phyloP scores from a whole-genome alignment of 1,140 invertebrate species.

The Brachionus rubens region DNA sequence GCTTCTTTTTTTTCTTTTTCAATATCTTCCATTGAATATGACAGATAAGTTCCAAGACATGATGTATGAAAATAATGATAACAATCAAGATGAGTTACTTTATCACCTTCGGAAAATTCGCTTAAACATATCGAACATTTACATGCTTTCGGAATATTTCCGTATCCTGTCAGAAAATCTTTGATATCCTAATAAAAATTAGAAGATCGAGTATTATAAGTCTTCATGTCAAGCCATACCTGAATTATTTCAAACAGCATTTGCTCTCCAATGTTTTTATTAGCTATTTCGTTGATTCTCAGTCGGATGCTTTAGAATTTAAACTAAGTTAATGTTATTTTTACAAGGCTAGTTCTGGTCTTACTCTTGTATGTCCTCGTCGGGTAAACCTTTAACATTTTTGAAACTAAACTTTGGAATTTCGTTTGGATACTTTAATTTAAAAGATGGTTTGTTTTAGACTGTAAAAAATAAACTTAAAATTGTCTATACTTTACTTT shows the following conservation, averaged over 20 bases:
- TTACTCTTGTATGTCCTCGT: conserved; percentile 11
- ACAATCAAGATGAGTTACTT: conserved; percentile 31
- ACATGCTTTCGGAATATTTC: conserved; percentile 19
- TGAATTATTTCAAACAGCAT: conserved; percentile 44
- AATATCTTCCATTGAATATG: background rate
- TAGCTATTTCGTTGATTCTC: conserved; percentile 2
- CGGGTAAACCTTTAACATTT: conserved; percentile 36
- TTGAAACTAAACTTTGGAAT: conserved; percentile 20
- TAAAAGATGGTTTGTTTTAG: too few relatives aligned
- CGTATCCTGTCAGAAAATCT: background rate
- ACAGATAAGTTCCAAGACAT: conserved; percentile 17
- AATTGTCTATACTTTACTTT: conserved; percentile 14
- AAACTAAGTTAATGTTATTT: background rate
- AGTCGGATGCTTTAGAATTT: background rate
- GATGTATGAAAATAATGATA: conserved; percentile 44
- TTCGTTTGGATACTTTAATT: conserved; percentile 40
- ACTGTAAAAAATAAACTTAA: too few relatives aligned
- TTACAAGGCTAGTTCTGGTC: background rate
- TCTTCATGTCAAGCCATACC: background rate
- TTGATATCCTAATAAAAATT: conserved; percentile 19
- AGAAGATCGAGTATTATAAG: background rate
- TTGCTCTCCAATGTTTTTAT: background rate
- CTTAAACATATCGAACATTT: conserved; percentile 38
- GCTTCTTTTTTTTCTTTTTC: conserved; percentile 42
- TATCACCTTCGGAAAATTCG: background rate